These are phyloP conservation scores for Lophius piscatorius DNA, from an alignment of 2,113 vertebrate species.

Conservation along the genomic window DNA sequence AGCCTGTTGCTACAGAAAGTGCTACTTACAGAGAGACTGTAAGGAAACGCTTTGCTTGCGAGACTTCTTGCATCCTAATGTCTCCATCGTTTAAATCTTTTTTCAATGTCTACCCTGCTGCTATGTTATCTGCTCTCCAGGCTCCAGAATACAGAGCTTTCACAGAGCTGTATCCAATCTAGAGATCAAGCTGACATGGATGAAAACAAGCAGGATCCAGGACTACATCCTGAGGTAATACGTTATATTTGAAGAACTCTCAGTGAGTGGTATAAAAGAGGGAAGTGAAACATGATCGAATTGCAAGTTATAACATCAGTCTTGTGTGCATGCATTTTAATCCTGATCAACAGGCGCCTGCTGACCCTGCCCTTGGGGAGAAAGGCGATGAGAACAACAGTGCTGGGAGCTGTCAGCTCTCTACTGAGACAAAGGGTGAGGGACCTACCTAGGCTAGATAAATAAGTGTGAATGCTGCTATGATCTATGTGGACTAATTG, in stretches of 20 bases:
- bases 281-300: not conserved
- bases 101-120: not conserved
- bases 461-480: not conserved
- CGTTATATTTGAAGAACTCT: not conserved
- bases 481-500: constrained; percentile 4
- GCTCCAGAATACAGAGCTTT: constrained; percentile 79
- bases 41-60: not conserved
- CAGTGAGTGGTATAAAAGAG: not conserved
- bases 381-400: constrained; percentile 87
- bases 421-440: constrained; percentile 78
- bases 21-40: not conserved
- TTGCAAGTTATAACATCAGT: constrained; percentile 23
- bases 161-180: constrained; percentile 46
- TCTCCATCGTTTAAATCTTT: not conserved
- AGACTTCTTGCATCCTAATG: not conserved
- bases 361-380: constrained; percentile 72
- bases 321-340: constrained; percentile 46
- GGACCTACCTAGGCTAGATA: constrained; percentile 7
- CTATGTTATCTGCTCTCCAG: constrained; percentile 46
- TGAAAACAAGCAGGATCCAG: constrained; percentile 38
- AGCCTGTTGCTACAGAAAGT: constrained; percentile 51
- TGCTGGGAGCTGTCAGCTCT: constrained; percentile 78
- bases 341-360: constrained; percentile 72
- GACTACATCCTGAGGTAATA: constrained; percentile 54
- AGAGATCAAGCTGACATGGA: constrained; percentile 61